Base-by-base conservation (phyloP, 2,797 vertebrate species). In the Rhabdomys pumilio region DNA sequence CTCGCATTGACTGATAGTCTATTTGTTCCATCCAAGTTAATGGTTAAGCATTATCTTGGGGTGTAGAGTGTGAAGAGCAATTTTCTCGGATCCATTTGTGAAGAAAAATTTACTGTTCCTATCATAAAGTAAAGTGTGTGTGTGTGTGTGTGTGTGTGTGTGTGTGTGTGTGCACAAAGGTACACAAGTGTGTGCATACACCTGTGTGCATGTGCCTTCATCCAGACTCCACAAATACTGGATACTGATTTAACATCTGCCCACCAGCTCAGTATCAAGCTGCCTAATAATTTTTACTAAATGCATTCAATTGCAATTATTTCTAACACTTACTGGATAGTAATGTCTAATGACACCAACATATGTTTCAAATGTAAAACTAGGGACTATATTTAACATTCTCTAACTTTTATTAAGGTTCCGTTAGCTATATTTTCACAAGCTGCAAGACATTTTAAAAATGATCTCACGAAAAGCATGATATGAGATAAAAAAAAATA, bases 401-500 rank as follows among this genome's bases (percentile, higher is more conserved):
- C 5, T 4, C 7, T 13, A 55, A 13, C 5, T 87, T 20, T 72
- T 77, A 61, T 11, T 69, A 65, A 84, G 15, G 1, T 20, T 26
- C 55, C 65, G 11, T 5, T 87, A 89, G 12, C 5, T 95, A 17
- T 24, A 83, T 91, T 95, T 88, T 59, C 41, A 90, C 2, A 29
- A 69, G 3, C 2, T 91, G 38, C 34, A 34, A n/a, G 17, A 1
- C 29, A 6, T 47, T 67, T 86, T 85, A 61, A 72, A 72, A 61
- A 26, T 92, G 84, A 79, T 75, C 92, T 15, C 50, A 15, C 11
- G 95, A 63, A 67, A 67, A 15, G 0, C 59, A 50, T 73, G 13
- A 86, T 15, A 20, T 53, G 65, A 93, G 11, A 59, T 88, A 73
- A 92, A 93, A 94, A 73, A 92, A 93, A 88, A 2, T 41, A 83